phyloP scores from a whole-genome alignment of 2,888 invertebrate species.

The Onthophagus sagittarius region DNA sequence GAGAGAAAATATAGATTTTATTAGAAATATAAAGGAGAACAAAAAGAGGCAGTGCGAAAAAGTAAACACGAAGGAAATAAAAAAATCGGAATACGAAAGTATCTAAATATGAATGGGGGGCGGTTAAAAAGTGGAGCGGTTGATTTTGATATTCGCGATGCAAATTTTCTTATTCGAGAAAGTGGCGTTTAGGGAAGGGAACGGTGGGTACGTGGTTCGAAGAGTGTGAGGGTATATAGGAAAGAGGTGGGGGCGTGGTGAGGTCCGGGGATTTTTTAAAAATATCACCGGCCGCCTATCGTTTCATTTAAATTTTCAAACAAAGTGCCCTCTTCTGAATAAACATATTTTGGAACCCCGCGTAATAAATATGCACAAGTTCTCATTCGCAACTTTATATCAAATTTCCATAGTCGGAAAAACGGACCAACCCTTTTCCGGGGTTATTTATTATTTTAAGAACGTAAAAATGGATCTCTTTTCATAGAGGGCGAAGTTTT shows the following conservation, averaged over 20 bases:
- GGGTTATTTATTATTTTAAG: not conserved
- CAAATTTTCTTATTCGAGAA: constrained; percentile 24
- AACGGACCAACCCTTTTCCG: not conserved
- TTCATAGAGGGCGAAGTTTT: not conserved
- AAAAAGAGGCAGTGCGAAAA: not conserved
- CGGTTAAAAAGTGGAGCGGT: not conserved
- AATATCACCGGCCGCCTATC: constrained; percentile 29
- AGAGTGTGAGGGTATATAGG: not conserved
- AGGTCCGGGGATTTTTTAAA: constrained; percentile 23
- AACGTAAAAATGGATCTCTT: not conserved
- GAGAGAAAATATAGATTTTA: not conserved
- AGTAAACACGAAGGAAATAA: constrained; percentile 3
- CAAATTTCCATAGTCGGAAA: constrained; percentile 30
- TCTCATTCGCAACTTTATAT: constrained; percentile 45
- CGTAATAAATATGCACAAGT: constrained; percentile 46
- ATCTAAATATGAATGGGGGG: constrained; percentile 5
- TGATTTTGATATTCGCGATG: constrained; percentile 16
- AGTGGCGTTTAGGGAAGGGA: constrained; percentile 1
- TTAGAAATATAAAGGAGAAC: not conserved
- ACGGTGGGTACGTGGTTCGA: not conserved
- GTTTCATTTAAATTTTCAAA: constrained; percentile 44
- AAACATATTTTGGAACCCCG: constrained; percentile 41
- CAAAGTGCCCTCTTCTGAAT: constrained; percentile 45
- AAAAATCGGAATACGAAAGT: constrained; percentile 5
- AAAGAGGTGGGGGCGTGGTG: not conserved